Conservation (phyloP, 2,113 vertebrate species). For the Raja brachyura region DNA sequence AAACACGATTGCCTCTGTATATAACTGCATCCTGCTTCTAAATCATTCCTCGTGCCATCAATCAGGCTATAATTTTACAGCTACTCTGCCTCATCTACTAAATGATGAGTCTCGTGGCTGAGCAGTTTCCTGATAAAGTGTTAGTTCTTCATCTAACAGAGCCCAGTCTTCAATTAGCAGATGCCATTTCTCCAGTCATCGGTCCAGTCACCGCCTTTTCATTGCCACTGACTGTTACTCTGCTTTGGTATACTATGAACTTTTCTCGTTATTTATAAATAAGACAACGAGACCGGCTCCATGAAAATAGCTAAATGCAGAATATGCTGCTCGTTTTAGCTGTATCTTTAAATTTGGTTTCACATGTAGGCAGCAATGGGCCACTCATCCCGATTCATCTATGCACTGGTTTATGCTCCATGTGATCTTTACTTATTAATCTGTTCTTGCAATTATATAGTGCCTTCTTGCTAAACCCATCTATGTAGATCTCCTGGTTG, state of each 20-base stretch:
- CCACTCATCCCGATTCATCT: neutral
- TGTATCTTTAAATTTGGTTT: neutral
- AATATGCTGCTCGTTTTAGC: neutral
- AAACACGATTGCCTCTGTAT: neutral
- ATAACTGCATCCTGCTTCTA: neutral
- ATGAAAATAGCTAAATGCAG: neutral
- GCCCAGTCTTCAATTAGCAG: neutral
- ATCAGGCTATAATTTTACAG: neutral
- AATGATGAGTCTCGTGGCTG: neutral
- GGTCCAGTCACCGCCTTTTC: neutral
- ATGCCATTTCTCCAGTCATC: neutral
- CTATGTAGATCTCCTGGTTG: too few relatives aligned
- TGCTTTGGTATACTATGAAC: neutral
- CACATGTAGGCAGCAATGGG: neutral
- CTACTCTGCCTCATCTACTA: neutral
- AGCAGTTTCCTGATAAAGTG: neutral
- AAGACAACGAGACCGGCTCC: neutral
- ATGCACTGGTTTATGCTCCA: neutral
- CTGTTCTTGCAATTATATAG: neutral
- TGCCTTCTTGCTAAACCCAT: neutral
- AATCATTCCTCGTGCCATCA: neutral
- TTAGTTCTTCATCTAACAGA: neutral
- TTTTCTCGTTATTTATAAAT: neutral
- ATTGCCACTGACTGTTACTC: neutral
- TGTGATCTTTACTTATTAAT: neutral